phyloP scores from a whole-genome alignment of 2,113 vertebrate species.

The Rhynchomys soricoides region DNA sequence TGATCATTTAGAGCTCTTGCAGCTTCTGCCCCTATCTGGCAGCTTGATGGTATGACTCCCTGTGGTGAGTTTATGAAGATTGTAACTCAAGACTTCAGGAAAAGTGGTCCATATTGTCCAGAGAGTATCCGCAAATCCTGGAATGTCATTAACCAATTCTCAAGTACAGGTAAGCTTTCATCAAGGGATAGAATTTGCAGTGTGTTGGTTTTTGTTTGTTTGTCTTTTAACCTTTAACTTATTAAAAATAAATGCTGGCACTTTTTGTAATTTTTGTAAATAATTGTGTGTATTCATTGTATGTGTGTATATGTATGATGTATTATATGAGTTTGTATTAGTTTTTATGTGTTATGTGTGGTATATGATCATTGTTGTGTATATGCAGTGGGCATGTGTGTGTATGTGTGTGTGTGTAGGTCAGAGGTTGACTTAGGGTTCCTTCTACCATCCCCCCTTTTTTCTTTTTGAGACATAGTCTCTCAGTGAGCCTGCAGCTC shows the following conservation, averaged over 20 bases:
- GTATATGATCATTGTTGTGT: not conserved
- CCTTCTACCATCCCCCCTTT: not conserved
- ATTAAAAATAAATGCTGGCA: not conserved
- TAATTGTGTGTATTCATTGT: not conserved
- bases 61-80: constrained; percentile 92
- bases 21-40: constrained; percentile 97
- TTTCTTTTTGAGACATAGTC: not conserved
- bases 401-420: not conserved
- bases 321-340: not conserved
- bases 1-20: constrained; percentile 92
- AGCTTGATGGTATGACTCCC: constrained; percentile 92
- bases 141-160: constrained; percentile 89
- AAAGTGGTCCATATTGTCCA: constrained; percentile 89
- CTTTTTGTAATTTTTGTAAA: not conserved
- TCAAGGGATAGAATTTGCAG: not conserved
- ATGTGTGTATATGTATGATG: not conserved
- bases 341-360: not conserved
- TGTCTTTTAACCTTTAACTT: not conserved
- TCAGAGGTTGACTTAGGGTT: not conserved
- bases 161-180: constrained; percentile 87
- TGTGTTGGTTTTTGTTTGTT: not conserved
- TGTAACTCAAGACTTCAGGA: constrained; percentile 93
- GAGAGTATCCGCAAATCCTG: constrained; percentile 92
- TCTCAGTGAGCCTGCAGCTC: not conserved
- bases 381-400: too few species aligned